Evolutionary conservation across 2,888 invertebrate species (phyloP).

Genomic region (Andrena dorsata): DNA sequence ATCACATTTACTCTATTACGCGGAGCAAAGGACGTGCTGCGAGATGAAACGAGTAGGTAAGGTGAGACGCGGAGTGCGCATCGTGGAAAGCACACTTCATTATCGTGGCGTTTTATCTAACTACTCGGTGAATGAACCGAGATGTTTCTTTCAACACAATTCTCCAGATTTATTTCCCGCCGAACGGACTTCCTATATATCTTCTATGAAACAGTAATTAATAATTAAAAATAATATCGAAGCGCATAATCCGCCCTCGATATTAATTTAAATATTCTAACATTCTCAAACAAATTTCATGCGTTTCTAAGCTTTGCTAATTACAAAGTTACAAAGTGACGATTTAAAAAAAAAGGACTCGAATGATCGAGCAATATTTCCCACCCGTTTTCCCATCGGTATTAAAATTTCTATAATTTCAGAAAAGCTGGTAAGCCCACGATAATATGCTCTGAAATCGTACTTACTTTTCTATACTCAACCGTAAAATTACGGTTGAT

Average conservation of each 20-base stretch:
- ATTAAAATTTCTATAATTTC: no score
- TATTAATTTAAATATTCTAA: background rate
- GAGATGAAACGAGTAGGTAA: conserved; percentile 28
- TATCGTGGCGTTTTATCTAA: conserved; percentile 62
- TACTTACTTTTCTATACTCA: no score
- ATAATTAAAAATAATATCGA: background rate
- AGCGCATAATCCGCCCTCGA: background rate
- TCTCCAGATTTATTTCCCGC: conserved; percentile 16
- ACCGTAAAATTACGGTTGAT: background rate
- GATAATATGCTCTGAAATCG: background rate
- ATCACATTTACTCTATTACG: background rate
- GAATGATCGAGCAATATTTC: no score
- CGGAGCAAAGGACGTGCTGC: conserved; percentile 12
- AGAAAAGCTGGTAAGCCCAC: background rate
- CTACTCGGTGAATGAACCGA: conserved; percentile 62
- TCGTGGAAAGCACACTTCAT: conserved; percentile 48
- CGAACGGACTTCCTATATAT: background rate
- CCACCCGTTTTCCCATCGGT: no score
- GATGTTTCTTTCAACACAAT: conserved; percentile 43
- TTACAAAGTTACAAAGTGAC: no score
- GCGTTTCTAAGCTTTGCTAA: no score
- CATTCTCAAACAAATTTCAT: background rate
- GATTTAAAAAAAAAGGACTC: no score
- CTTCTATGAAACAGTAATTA: background rate
- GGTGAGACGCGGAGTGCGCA: conserved; percentile 27